These are phyloP conservation scores for Lypha dubia DNA, from an alignment of 2,888 invertebrate genomes.

Conservation along the genomic window DNA sequence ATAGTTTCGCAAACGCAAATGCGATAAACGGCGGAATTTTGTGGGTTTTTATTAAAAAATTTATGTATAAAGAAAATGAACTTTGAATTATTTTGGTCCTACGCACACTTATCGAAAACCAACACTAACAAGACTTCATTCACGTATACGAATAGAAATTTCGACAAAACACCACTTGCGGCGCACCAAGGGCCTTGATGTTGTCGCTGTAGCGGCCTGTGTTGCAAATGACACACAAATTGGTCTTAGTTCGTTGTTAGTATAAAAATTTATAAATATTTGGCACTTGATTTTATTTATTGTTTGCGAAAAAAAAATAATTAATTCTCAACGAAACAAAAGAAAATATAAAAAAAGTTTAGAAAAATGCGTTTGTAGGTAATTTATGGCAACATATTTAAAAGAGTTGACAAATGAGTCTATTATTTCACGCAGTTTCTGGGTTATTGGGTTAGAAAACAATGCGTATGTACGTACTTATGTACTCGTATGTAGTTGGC, in stretches of 20 bases:
- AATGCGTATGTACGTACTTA: slow-evolving; percentile 2
- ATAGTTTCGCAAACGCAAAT: slow-evolving; percentile 74
- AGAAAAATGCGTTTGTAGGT: slow-evolving; percentile 26
- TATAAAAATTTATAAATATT: slow-evolving; percentile 65
- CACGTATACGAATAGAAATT: slow-evolving; percentile 6
- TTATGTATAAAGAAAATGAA: slow-evolving; percentile 52
- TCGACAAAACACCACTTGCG: slow-evolving; percentile 28
- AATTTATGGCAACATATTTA: slow-evolving; percentile 74
- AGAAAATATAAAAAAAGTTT: slow-evolving; percentile 48
- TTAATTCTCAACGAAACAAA: slow-evolving; percentile 59
- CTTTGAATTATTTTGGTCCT: slow-evolving; percentile 30
- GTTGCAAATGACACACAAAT: slow-evolving; percentile 50
- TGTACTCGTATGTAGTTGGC: too few species aligned
- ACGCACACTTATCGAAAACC: background rate
- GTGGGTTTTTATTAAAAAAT: slow-evolving; percentile 66
- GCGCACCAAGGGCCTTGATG: slow-evolving; percentile 53
- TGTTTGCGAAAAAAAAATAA: slow-evolving; percentile 24
- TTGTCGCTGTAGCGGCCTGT: slow-evolving; percentile 38
- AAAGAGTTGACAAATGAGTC: slow-evolving; percentile 35
- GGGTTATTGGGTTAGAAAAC: slow-evolving; percentile 64
- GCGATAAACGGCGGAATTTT: slow-evolving; percentile 74
- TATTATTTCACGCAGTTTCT: slow-evolving; percentile 45
- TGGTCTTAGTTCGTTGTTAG: slow-evolving; percentile 53
- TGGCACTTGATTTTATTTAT: slow-evolving; percentile 56
- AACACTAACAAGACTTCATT: slow-evolving; percentile 36